Evolutionary conservation across 2,888 invertebrate genomes (phyloP), one percentile per base, ranked within the genome.

Genomic region (Erpobdella octoculata): DNA sequence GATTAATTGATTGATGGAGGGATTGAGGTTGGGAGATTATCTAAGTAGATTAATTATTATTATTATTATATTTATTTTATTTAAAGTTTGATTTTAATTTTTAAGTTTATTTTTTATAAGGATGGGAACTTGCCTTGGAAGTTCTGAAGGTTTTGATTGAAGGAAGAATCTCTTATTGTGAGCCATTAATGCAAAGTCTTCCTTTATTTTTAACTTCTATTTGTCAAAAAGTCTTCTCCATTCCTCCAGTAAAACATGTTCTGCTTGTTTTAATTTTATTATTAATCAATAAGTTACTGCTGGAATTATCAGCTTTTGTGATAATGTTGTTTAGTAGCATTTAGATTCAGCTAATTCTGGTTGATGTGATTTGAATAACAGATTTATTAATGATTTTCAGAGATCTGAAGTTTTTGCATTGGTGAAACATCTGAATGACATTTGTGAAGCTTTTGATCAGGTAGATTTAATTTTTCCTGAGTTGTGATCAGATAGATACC

Each of bases 141-240:
- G 53, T 53, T 53, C 28, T 53, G 53, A 53, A 53, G 53, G 28
- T 53, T 6, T 25, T 53, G 53, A n/a, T n/a, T n/a, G n/a, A n/a
- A n/a, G n/a, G n/a, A n/a, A n/a, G n/a, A n/a, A n/a, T n/a, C n/a
- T n/a, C n/a, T n/a, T n/a, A n/a, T n/a, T n/a, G n/a, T n/a, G n/a
- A n/a, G n/a, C n/a, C n/a, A n/a, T n/a, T n/a, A n/a, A n/a, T n/a
- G n/a, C 53, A 53, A 53, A 53, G 4, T 25, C 15, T 53, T 9
- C 53, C 53, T n/a, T 28, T 25, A 8, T 18, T 53, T 53, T 28
- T 53, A 21, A 12, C 18, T 25, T 53, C 53, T 5, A 28, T 53
- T 21, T 8, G 21, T 15, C 53, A 53, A 15, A 53, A 53, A 53
- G 53, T 53, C 28, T 53, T 53, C 28, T 53, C 53, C 21, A 53